These are phyloP conservation scores for Drosophila pullipes DNA, from an alignment of 2,888 invertebrate species.

Conservation along the genomic window DNA sequence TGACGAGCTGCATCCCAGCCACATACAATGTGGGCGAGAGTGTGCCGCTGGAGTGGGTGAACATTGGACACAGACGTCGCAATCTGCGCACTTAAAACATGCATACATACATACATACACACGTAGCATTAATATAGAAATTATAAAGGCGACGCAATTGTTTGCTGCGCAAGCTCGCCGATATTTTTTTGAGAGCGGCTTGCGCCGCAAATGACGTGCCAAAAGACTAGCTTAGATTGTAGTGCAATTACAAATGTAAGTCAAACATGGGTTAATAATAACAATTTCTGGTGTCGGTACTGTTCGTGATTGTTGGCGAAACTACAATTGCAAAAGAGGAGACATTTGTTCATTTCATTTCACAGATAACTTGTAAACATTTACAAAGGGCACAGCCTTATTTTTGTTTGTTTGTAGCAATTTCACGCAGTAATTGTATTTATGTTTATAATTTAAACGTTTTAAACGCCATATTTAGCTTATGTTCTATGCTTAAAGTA, in stretches of 20 bases:
- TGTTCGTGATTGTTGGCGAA: conserved; percentile 21
- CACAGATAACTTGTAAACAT: conserved; percentile 39
- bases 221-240: conserved; percentile 66
- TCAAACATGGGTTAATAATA: conserved; percentile 39
- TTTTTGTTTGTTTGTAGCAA: conserved; percentile 46
- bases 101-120: neutral
- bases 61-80: conserved; percentile 83
- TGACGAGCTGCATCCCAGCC: conserved; percentile 87
- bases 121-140: conserved; percentile 53
- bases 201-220: conserved; percentile 75
- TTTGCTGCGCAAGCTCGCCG: conserved; percentile 72
- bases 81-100: conserved; percentile 75
- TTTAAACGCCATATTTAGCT: conserved; percentile 75
- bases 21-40: conserved; percentile 71
- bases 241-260: conserved; percentile 57
- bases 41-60: conserved; percentile 84
- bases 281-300: conserved; percentile 63
- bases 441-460: conserved; percentile 67
- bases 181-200: conserved; percentile 28
- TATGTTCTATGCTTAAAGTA: conserved; percentile 65
- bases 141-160: conserved; percentile 52
- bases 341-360: conserved; percentile 1
- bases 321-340: conserved; percentile 14
- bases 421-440: conserved; percentile 66
- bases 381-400: conserved; percentile 58